A percentile compares a stretch with the other conserved stretches of the same genome.
These are phyloP conservation scores for Cryptosula pallasiana DNA, from an alignment of 2,888 invertebrate species.

Conservation along the genomic window DNA sequence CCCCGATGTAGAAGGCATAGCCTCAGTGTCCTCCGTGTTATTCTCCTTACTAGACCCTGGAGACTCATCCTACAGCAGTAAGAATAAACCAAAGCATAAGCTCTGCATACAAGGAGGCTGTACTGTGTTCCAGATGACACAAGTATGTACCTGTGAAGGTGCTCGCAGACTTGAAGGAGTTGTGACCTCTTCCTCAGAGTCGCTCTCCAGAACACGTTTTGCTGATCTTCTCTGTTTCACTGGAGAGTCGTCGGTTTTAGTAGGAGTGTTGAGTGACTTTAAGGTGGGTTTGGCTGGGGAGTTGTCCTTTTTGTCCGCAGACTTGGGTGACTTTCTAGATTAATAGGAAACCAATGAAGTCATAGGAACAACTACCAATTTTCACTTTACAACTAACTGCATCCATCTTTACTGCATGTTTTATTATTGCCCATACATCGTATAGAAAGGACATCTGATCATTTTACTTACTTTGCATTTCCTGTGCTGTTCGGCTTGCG, in stretches of 20 bases:
- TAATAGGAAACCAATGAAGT: no score
- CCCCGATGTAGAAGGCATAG: background rate
- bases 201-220: slow-evolving; percentile 7
- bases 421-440: no score
- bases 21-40: background rate
- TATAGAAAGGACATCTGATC: no score
- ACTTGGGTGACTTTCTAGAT: background rate
- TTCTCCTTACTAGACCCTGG: slow-evolving; percentile 6
- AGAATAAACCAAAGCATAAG: no score
- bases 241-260: background rate
- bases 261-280: background rate
- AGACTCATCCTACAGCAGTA: background rate
- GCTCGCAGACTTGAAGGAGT: no score
- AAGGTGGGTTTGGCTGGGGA: background rate
- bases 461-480: background rate
- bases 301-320: background rate
- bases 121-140: no score
- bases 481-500: background rate
- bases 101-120: no score
- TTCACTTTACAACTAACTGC: no score
- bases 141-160: no score
- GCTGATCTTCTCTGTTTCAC: background rate
- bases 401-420: no score
- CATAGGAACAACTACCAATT: no score
- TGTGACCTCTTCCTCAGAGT: slow-evolving; percentile 13